Conservation (phyloP, 92 coral and sea anemone genomes). For the Paragorgia papillata region DNA sequence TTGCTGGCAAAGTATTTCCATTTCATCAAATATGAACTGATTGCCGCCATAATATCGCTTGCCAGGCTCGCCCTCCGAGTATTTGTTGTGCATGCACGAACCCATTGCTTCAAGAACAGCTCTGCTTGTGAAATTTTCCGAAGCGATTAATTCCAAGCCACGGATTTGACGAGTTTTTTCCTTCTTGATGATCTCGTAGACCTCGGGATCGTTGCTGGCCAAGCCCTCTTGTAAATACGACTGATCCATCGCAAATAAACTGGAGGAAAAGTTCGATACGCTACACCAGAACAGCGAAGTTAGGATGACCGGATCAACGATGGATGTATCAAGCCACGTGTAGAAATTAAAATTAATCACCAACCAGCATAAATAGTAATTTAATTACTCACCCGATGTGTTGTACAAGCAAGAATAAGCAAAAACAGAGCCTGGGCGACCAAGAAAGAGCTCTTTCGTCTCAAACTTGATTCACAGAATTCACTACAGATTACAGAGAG, state of each 20-base stretch:
- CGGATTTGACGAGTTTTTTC: constrained; percentile 88
- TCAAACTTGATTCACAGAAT: too few species aligned
- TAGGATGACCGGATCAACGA: too few species aligned
- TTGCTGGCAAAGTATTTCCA: constrained; percentile 86
- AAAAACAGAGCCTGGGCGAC: too few species aligned
- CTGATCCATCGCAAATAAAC: constrained; percentile 17
- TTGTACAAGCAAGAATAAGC: too few species aligned
- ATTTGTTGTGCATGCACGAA: constrained; percentile 91
- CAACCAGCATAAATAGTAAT: too few species aligned
- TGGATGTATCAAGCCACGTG: too few species aligned
- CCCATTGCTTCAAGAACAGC: constrained; percentile 98
- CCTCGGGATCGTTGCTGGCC: constrained; percentile 79
- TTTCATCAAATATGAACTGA: constrained; percentile 85
- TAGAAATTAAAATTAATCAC: too few species aligned
- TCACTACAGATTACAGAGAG: too few species aligned
- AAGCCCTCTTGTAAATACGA: constrained; percentile 68
- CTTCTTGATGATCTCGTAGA: constrained; percentile 87
- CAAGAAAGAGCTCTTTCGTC: too few species aligned
- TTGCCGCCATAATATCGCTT: constrained; percentile 98
- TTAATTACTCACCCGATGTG: too few species aligned
- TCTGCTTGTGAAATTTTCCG: constrained; percentile 93
- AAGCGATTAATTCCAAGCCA: constrained; percentile 92
- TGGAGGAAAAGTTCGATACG: background rate
- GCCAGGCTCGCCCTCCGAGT: constrained; percentile 39
- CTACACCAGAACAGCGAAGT: too few species aligned